Base-by-base conservation (phyloP, 2,797 vertebrate genomes). In the Echiichthys vipera region DNA sequence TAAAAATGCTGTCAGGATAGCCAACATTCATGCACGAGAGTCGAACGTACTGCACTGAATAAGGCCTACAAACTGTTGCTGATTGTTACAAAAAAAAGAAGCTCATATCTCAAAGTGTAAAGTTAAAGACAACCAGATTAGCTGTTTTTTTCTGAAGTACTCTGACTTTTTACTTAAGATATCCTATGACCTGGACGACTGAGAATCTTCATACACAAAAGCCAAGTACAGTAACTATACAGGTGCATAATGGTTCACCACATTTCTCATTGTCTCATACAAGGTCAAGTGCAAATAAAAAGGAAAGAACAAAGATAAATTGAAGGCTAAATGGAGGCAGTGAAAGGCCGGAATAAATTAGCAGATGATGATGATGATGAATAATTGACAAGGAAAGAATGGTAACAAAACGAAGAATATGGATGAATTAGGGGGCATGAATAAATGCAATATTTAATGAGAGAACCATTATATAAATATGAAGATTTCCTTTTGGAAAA, bases 1-100 rank as follows among this genome's bases (percentile, higher is more conserved):
- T 88, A 90, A 61, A 91, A 91, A 91, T 83, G 72, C 85, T 80
- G 51, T 77, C 39, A 81, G 86, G 91, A 88, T 79, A 85, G 74
- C 80, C 83, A 90, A 95, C 94, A 95, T 95, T 96, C 96, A 96
- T 96, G 95, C 95, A 95, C 83, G 80, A 93, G 92, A 95, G 94
- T 89, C 90, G 76, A 85, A 88, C 54, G 14, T 62, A 94, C 93
- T 87, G 81, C 95, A 95, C 94, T 71, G 71, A 84, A 94, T 95
- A 96, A 95, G 91, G 94, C 93, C 92, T 93, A 92, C 74, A 84
- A 84, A 83, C 93, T 78, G 90, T 83, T 92, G 93, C 91, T 91
- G 86, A 84, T 78, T n/a, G 86, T 89, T 91, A 93, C 91, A 94
- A 91, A 91, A 79, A 84, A 71, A 73, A n/a, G n/a, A n/a, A n/a